A percentile compares a stretch with the other conserved stretches of the same genome.
Conservation (phyloP, 2,797 vertebrate species). For the Takifugu rubripes region DNA sequence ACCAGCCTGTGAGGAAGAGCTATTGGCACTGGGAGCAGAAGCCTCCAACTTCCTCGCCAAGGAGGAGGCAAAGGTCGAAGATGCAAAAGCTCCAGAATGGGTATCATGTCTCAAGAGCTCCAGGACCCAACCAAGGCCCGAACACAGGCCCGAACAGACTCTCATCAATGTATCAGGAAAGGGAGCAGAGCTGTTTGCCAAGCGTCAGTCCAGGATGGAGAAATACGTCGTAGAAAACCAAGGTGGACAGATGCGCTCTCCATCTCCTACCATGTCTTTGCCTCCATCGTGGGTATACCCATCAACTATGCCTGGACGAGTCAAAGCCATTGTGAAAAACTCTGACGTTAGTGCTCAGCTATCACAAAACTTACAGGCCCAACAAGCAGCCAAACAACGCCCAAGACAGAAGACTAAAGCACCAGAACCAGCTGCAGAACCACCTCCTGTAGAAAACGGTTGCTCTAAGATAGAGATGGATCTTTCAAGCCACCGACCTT, state of each 20-base stretch:
- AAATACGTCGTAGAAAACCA: slow-evolving; percentile 85
- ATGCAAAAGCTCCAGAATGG: slow-evolving; percentile 80
- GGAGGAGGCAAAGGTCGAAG: slow-evolving; percentile 57
- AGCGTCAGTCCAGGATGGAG: slow-evolving; percentile 94
- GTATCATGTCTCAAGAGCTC: slow-evolving; percentile 91
- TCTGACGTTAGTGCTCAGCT: slow-evolving; percentile 80
- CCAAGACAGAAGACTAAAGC: slow-evolving; percentile 47
- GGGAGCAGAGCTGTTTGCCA: slow-evolving; percentile 93
- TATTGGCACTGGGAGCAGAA: slow-evolving; percentile 90
- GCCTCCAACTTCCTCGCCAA: slow-evolving; percentile 89
- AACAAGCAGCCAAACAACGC: slow-evolving; percentile 74
- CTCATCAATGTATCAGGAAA: slow-evolving; percentile 89
- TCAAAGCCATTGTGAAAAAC: slow-evolving; percentile 82
- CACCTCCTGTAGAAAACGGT: slow-evolving; percentile 78
- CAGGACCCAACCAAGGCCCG: slow-evolving; percentile 79
- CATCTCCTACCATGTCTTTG: slow-evolving; percentile 93
- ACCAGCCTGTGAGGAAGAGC: slow-evolving; percentile 80
- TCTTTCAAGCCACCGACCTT: slow-evolving; percentile 85
- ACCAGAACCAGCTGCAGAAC: slow-evolving; percentile 58
- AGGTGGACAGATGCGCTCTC: slow-evolving; percentile 75
- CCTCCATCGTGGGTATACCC: slow-evolving; percentile 95
- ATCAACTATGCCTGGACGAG: slow-evolving; percentile 78
- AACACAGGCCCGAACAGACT: slow-evolving; percentile 84
- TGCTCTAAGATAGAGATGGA: slow-evolving; percentile 87
- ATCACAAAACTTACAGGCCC: slow-evolving; percentile 74